Evolutionary conservation across 2,113 vertebrate species (phyloP), one percentile per base, ranked within the genome.

Genomic region (Benitochromis conjunctus): DNA sequence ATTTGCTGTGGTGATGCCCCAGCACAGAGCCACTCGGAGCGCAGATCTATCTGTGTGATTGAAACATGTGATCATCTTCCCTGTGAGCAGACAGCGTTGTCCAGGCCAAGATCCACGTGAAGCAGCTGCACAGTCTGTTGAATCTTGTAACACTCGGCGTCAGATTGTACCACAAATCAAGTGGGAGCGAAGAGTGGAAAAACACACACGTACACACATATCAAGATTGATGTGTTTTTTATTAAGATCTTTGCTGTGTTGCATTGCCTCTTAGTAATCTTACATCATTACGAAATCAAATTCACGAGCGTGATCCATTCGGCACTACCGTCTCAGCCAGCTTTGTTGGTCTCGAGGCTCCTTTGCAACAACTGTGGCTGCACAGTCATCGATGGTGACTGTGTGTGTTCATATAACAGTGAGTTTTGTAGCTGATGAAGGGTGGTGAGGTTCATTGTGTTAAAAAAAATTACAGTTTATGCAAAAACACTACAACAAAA

Each of bases 121-220:
- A 94, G 93, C 93, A 94, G 93, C 91, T 92, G 89, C 90, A 91
- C 87, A 91, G 94, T 94, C 89, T 46, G 53, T 93, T 94, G 92
- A 94, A 92, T 87, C 94, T 88, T 87, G 82, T 53, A 92, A 89
- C 84, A 91, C 83, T 86, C 83, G 31, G 92, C 90, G 92, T 95
- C 83, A 94, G 94, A 94, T 88, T 24, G 66, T 80, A 88, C 87
- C 86, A 81, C 85, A 91, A 87, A 83, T 91, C 90, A 85, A 53
- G 83, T 86, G 89, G 86, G 87, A 91, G 89, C 26, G 7, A 86
- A 51, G 79, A 88, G 48, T 26, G 69, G 48, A 82, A 88, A 81
- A 74, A 74, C 66, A 79, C 77, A 80, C 64, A 86, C 81, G 88
- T 10, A 55, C 43, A n/a, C 79, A 51, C 76, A 82, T 84, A 85